Conservation (phyloP, 2,113 vertebrate species). For the Paramisgurnus dabryanus region DNA sequence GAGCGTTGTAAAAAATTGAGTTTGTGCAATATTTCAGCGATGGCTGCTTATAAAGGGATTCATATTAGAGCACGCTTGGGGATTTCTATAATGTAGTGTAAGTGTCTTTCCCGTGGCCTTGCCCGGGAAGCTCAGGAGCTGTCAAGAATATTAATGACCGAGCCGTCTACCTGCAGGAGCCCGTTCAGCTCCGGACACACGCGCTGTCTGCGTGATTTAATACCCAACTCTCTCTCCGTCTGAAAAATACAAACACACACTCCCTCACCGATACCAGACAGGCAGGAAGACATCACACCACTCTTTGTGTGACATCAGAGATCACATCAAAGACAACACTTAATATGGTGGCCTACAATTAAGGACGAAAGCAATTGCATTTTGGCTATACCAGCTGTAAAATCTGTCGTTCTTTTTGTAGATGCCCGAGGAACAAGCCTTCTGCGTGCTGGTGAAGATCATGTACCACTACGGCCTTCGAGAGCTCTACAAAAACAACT, state of each 20-base stretch:
- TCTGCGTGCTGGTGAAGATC: slow-evolving; percentile 96
- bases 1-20: neutral
- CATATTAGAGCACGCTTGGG: slow-evolving; percentile 17
- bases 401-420: slow-evolving; percentile 60
- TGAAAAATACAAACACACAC: slow-evolving; percentile 23
- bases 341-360: no score
- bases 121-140: slow-evolving; percentile 53
- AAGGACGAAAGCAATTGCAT: no score
- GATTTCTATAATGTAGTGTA: slow-evolving; percentile 28
- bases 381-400: neutral
- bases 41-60: neutral
- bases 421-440: slow-evolving; percentile 99
- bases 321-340: neutral
- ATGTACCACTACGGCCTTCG: slow-evolving; percentile 94
- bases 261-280: slow-evolving; percentile 5
- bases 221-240: slow-evolving; percentile 43
- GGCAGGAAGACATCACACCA: neutral
- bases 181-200: slow-evolving; percentile 57
- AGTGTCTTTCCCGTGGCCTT: slow-evolving; percentile 35
- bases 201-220: slow-evolving; percentile 59
- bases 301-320: neutral
- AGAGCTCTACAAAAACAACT: slow-evolving; percentile 96
- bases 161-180: slow-evolving; percentile 57
- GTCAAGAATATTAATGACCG: slow-evolving; percentile 63
- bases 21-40: neutral